Conservation (phyloP, 2,113 vertebrate genomes). For the Rostratula benghalensis region DNA sequence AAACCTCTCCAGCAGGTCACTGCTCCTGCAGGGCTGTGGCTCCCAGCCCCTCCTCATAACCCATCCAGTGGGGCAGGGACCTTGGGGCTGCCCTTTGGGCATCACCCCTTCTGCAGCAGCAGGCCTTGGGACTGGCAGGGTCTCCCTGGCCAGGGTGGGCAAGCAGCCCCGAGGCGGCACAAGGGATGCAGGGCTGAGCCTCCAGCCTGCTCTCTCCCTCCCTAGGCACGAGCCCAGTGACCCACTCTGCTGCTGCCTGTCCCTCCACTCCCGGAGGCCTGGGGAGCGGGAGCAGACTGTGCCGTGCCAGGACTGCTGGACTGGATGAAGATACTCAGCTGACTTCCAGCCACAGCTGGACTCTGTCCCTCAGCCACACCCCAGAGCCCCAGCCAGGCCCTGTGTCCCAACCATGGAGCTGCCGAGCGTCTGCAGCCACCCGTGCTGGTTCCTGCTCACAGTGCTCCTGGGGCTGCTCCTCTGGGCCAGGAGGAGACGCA, state of each 20-base stretch:
- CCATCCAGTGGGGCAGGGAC: not conserved
- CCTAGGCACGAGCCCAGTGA: accelerated
- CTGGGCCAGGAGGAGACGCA: not conserved
- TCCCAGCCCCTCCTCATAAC: not conserved
- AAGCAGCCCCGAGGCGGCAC: not conserved
- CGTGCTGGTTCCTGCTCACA: slow-evolving; percentile 64
- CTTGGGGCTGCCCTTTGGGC: no score
- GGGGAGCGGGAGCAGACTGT: accelerated
- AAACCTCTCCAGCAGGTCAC: not conserved
- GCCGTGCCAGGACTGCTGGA: accelerated
- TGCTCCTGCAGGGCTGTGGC: not conserved
- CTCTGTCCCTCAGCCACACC: not conserved
- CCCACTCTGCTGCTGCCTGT: accelerated
- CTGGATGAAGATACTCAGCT: not conserved
- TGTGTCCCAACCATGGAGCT: not conserved
- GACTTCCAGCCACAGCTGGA: not conserved
- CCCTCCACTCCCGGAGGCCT: accelerated
- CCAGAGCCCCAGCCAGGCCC: accelerated
- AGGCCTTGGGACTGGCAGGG: not conserved
- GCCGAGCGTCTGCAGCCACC: not conserved
- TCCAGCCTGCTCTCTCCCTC: not conserved
- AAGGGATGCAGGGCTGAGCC: accelerated
- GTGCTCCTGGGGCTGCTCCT: slow-evolving; percentile 65
- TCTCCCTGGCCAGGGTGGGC: accelerated
- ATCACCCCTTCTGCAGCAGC: not conserved